Conservation (phyloP, 2,113 vertebrate species). For the Saccopteryx bilineata region DNA sequence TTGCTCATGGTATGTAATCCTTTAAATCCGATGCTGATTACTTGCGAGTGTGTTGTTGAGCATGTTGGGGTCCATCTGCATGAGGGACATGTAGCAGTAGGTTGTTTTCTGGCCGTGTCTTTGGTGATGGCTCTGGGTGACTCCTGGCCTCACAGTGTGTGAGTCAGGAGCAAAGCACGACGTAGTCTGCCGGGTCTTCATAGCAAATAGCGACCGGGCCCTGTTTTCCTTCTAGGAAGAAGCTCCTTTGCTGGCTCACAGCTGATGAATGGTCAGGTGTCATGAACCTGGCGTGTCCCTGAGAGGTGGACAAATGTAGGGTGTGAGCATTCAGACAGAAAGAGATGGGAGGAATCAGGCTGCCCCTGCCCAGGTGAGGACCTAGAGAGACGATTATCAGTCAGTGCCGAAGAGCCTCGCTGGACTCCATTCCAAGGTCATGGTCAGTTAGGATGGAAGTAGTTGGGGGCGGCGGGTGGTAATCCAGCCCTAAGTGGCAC, state of each 20-base stretch:
- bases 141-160: background rate
- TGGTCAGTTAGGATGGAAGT: background rate
- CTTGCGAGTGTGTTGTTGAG: background rate
- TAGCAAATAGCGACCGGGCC: background rate
- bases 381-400: background rate
- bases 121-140: background rate
- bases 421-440: background rate
- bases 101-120: background rate
- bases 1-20: background rate
- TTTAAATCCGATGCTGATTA: background rate
- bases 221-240: background rate
- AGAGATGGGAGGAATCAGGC: background rate
- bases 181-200: background rate
- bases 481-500: background rate
- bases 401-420: background rate
- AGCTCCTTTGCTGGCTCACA: too few species aligned
- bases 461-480: background rate
- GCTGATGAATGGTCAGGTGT: background rate
- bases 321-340: background rate
- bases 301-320: background rate
- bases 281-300: background rate
- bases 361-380: background rate
- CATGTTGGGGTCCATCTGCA: background rate
- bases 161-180: background rate
- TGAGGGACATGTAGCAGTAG: background rate